Evolutionary conservation across 2,888 invertebrate species (phyloP).

Genomic region (Hyposoter dolosus): DNA sequence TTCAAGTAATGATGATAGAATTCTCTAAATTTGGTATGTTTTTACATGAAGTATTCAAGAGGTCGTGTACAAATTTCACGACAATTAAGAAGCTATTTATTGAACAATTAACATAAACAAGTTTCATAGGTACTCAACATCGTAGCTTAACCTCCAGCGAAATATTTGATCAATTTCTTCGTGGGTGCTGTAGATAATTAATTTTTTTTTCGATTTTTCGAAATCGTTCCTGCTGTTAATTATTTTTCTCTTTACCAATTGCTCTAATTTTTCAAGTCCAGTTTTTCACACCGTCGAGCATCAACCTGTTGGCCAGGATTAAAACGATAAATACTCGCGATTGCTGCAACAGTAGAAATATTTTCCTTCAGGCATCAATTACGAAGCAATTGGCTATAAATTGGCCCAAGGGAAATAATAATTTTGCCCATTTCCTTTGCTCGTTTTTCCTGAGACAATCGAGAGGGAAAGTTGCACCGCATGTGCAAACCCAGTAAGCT

Average conservation of each 20-base stretch:
- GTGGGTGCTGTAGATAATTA: background rate
- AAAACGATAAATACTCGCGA: constrained; percentile 24
- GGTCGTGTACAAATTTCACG: too few species aligned
- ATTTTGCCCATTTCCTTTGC: constrained; percentile 12
- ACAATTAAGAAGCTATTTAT: too few species aligned
- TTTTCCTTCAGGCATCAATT: constrained; percentile 49
- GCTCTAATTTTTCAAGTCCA: background rate
- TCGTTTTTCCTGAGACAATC: background rate
- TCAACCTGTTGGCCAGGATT: constrained; percentile 9
- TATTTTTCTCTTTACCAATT: background rate
- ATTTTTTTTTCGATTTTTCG: background rate
- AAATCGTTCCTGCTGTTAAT: background rate
- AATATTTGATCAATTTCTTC: background rate
- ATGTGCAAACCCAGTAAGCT: background rate
- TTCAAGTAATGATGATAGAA: too few species aligned
- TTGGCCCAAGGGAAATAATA: constrained; percentile 28
- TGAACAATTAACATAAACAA: too few species aligned
- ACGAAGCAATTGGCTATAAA: constrained; percentile 54
- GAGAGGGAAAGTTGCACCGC: background rate
- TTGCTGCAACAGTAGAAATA: constrained; percentile 28
- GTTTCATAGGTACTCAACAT: too few species aligned
- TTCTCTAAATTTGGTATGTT: too few species aligned
- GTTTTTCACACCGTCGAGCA: background rate
- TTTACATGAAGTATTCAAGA: too few species aligned
- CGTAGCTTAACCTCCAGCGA: background rate